A percentile compares a stretch with the other conserved stretches of the same genome.
phyloP scores from a whole-genome alignment of 2,888 invertebrate genomes.

The Matsumyia berberina region DNA sequence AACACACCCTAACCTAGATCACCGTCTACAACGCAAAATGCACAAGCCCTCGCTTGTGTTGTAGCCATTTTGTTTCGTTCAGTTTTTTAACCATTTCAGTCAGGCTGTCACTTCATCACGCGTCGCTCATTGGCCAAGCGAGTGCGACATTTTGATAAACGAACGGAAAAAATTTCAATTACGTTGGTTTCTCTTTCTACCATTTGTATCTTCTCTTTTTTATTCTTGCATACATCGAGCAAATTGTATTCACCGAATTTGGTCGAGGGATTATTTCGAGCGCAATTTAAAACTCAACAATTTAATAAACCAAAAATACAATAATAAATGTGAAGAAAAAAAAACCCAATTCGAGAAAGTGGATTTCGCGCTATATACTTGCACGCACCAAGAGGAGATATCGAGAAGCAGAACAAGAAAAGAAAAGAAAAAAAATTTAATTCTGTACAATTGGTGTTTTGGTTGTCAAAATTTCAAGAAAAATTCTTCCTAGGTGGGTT shows the following conservation, averaged over 20 bases:
- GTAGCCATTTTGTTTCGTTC: constrained; percentile 79
- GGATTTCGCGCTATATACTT: constrained; percentile 59
- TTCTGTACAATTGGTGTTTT: constrained; percentile 66
- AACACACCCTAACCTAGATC: constrained; percentile 29
- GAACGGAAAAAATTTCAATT: constrained; percentile 77
- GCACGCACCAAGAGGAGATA: constrained; percentile 32
- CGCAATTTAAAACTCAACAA: constrained; percentile 29
- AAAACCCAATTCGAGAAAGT: constrained; percentile 47
- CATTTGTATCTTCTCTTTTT: constrained; percentile 78
- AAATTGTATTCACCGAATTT: constrained; percentile 49
- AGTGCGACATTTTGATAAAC: constrained; percentile 78
- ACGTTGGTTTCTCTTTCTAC: constrained; percentile 68
- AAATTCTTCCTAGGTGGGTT: constrained; percentile 60
- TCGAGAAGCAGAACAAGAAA: constrained; percentile 24
- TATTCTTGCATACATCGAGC: constrained; percentile 77
- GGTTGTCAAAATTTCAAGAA: constrained; percentile 64
- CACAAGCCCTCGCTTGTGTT: constrained; percentile 56
- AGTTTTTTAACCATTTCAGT: constrained; percentile 34
- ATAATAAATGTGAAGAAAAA: constrained; percentile 63
- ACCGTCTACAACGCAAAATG: constrained; percentile 24
- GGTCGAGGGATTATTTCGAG: constrained; percentile 37
- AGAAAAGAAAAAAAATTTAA: constrained; percentile 24
- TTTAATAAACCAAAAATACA: constrained; percentile 3
- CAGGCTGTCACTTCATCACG: constrained; percentile 74
- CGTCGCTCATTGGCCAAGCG: constrained; percentile 74